Evolutionary conservation across 2,797 vertebrate species (phyloP).

Genomic region (Danio jaintianensis): DNA sequence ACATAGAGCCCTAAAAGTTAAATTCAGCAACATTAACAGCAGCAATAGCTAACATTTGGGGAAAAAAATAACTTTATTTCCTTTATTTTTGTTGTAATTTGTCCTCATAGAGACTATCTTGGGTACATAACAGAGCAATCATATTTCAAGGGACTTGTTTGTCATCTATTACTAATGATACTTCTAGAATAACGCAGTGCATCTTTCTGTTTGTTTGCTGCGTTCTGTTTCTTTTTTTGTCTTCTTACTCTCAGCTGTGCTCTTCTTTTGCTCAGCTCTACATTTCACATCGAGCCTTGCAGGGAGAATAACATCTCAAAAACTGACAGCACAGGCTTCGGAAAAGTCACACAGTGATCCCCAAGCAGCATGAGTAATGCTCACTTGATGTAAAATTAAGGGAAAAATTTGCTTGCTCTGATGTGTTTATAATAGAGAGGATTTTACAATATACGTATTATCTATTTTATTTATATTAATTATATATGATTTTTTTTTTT

Average conservation of each 20-base stretch:
- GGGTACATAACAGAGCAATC: constrained; percentile 36
- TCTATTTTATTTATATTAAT: no score
- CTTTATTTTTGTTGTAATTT: constrained; percentile 2
- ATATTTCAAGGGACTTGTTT: constrained; percentile 41
- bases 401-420: no score
- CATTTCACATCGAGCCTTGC: constrained; percentile 38
- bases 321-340: constrained; percentile 54
- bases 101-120: constrained; percentile 23
- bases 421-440: no score
- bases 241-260: constrained; percentile 35
- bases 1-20: no score
- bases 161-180: constrained; percentile 52
- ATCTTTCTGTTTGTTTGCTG: constrained; percentile 44
- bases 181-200: constrained; percentile 43
- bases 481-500: no score
- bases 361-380: constrained; percentile 36
- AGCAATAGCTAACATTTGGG: background rate
- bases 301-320: constrained; percentile 41
- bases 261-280: constrained; percentile 22
- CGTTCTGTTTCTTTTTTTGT: constrained; percentile 41
- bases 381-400: constrained; percentile 10
- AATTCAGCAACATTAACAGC: no score
- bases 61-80: constrained; percentile 1
- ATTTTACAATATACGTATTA: no score
- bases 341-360: constrained; percentile 50